phyloP scores from a whole-genome alignment of 2,113 vertebrate genomes.

The Tachycineta bicolor region DNA sequence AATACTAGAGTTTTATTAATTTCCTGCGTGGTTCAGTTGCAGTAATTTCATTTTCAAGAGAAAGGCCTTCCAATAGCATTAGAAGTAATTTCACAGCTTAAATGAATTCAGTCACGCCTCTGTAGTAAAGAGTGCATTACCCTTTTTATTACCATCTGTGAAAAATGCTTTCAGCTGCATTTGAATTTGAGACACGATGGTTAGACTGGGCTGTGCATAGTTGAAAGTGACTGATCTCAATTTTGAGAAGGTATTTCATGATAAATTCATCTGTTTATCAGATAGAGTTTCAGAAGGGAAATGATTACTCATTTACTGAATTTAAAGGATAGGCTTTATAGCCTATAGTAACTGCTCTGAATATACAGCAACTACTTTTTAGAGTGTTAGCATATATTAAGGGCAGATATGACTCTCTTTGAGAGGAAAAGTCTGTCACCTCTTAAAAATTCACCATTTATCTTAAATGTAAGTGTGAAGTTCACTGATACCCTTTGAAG shows the following conservation, averaged over 20 bases:
- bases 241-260: background rate
- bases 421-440: background rate
- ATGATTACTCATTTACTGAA: background rate
- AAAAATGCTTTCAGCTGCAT: background rate
- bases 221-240: background rate
- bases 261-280: slow-evolving; percentile 7
- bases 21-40: background rate
- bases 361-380: background rate
- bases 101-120: slow-evolving; percentile 16
- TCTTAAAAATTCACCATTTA: background rate
- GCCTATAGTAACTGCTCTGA: background rate
- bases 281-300: background rate
- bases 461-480: background rate
- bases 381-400: background rate
- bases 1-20: background rate
- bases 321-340: background rate
- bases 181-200: fast-evolving
- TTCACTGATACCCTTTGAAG: background rate
- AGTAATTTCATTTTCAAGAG: background rate
- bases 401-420: background rate
- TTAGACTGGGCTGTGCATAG: background rate
- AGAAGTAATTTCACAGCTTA: slow-evolving; percentile 16
- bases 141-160: background rate
- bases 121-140: background rate
- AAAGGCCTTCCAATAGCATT: background rate